Percentiles rank a stretch among this genome's conserved stretches.
Conservation (phyloP, 2,888 invertebrate species). For the Caenorhabditis wallacei region DNA sequence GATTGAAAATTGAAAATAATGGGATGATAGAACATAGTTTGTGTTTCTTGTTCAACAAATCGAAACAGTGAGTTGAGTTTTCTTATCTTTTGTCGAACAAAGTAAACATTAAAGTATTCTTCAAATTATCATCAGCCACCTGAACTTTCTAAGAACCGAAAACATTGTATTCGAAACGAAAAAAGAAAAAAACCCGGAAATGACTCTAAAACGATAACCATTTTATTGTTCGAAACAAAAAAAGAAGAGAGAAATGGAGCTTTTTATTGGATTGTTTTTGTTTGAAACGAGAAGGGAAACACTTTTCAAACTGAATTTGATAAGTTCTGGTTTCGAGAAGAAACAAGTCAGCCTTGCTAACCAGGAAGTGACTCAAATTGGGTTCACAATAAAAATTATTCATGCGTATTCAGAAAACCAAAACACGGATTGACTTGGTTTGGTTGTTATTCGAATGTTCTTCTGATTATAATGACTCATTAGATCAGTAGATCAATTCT, state of each 20-base stretch:
- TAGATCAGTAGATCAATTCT: too few relatives aligned
- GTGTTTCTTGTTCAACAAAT: constrained; percentile 8
- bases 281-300: background rate
- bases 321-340: background rate
- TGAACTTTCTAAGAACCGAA: background rate
- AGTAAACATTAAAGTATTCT: constrained; percentile 23
- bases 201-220: background rate
- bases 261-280: constrained; percentile 24
- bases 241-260: background rate
- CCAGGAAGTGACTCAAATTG: too few relatives aligned
- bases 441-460: too few relatives aligned
- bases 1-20: background rate
- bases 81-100: constrained; percentile 15
- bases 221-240: constrained; percentile 17
- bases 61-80: constrained; percentile 9
- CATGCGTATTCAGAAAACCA: too few relatives aligned
- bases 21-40: background rate
- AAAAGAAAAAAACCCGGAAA: background rate
- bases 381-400: too few relatives aligned
- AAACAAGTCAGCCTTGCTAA: too few relatives aligned
- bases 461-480: too few relatives aligned
- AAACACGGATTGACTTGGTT: too few relatives aligned
- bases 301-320: constrained; percentile 13
- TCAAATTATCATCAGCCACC: constrained; percentile 12
- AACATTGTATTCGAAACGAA: background rate